Evolutionary conservation across 2,888 invertebrate genomes (phyloP), one percentile per base, ranked within the genome.

Genomic region (Hyles lineata): DNA sequence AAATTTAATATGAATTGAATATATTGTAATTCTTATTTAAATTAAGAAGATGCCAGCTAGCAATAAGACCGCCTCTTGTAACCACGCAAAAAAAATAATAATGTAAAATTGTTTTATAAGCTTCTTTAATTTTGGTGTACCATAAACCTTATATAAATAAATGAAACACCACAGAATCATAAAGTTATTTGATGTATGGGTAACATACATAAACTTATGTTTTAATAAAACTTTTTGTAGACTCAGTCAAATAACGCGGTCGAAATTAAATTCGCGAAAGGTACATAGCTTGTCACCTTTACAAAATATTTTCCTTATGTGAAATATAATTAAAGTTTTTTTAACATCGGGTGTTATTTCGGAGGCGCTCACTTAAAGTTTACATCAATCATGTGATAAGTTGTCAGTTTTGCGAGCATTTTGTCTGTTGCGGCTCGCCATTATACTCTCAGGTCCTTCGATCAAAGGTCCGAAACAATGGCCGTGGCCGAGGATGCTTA

Each of bases 361-460:
- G 21, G 35, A 35, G 70, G n/a, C 35, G 55, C 43, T 21, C n/a
- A 55, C n/a, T 55, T 55, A 55, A 55, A 55, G 55, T 55, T 55
- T 67, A 63, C 63, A 67, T 67, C 67, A 67, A 67, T 43, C 43
- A 67, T 43, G 43, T 50, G 32, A 35, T 62, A 62, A 62, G 62
- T 35, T 62, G 62, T 62, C 62, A 62, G 62, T 62, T 62, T 62
- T 15, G 19, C 62, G 62, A 35, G n/a, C 5, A 62, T n/a, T 9
- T 62, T 67, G 8, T 6, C 23, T 43, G 67, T 15, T 67, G 67
- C 17, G 43, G 67, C 23, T 50, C 23, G 50, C 15, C 35, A 32
- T 43, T 43, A 15, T 8, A 50, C 21, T 21, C 23, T 11, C 15
- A 50, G 67, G 50, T 67, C 7, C 23, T 17, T 50, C 43, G 23